Percentiles rank a stretch among this genome's conserved stretches.
phyloP scores from a whole-genome alignment of 2,888 invertebrate genomes.

The Perithous albicinctus region DNA sequence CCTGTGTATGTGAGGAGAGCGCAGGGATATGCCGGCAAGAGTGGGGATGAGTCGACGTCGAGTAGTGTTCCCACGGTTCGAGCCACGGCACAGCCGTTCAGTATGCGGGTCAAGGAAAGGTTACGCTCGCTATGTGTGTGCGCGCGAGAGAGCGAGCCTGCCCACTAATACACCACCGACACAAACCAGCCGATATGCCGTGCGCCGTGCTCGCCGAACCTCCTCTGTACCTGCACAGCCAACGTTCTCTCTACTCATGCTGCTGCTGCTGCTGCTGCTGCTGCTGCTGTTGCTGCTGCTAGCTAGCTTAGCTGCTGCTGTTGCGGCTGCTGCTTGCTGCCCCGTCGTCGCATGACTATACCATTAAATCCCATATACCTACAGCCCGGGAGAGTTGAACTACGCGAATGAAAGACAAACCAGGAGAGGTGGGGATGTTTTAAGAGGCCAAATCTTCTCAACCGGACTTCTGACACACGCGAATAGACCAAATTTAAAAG shows the following conservation, averaged over 20 bases:
- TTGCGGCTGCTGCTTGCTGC: slow-evolving; percentile 66
- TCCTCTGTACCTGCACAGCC: slow-evolving; percentile 46
- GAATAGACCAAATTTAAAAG: background rate
- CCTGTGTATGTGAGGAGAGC: slow-evolving; percentile 66
- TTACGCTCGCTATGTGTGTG: slow-evolving; percentile 81
- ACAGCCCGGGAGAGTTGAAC: slow-evolving; percentile 38
- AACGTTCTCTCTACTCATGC: slow-evolving; percentile 62
- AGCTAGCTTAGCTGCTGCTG: too few species aligned
- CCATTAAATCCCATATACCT: slow-evolving; percentile 77
- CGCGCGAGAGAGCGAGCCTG: slow-evolving; percentile 68
- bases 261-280: slow-evolving; percentile 39
- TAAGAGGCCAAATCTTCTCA: background rate
- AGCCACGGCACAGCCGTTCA: slow-evolving; percentile 88
- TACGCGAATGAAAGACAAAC: slow-evolving; percentile 30
- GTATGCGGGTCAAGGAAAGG: slow-evolving; percentile 89
- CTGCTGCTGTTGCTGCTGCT: slow-evolving; percentile 50
- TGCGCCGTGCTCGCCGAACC: slow-evolving; percentile 35
- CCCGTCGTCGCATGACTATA: slow-evolving; percentile 78
- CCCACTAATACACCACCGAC: slow-evolving; percentile 34
- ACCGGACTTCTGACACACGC: background rate
- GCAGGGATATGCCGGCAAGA: slow-evolving; percentile 61
- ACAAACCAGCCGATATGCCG: slow-evolving; percentile 33
- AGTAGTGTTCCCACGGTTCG: slow-evolving; percentile 87
- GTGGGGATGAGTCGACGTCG: slow-evolving; percentile 82
- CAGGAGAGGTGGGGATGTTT: background rate